Evolutionary conservation across 2,888 invertebrate species (phyloP), one percentile per base, ranked within the genome.

Genomic region (Chydorus sphaericus): DNA sequence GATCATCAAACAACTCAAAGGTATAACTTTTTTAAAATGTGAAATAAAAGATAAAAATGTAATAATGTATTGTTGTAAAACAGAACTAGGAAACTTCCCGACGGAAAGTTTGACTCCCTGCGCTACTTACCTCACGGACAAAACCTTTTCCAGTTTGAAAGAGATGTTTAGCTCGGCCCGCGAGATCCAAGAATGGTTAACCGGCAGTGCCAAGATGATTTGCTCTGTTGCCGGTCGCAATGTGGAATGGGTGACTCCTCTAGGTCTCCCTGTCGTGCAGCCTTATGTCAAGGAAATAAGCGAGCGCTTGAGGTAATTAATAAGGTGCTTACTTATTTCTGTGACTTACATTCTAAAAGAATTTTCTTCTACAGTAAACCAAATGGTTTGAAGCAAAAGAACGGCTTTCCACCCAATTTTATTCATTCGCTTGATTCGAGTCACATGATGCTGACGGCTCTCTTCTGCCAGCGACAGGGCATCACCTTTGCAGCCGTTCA

Each of bases 391-490:
- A 90, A 90, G 69, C 90, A 91, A 67, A 88, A 85, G 69, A 97
- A 97, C 75, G 98, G 94, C 39, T 98, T 98, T 74, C 91, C 98
- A 18, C 98, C 98, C 1, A 99, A 99, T 75, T 98, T 90, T 73
- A 87, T 99, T 67, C 98, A 99, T 73, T 97, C 97, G 30, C 75
- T 99, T 67, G 98, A 99, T 74, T 93, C 97, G 54, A 82, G 85
- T 66, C 98, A 99, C 73, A 99, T 99, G 98, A 97, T 98, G 96
- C 77, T 99, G 60, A 99, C 98, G 2, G 86, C 94, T 8, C 74
- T 99, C 63, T 76, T 83, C 71, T 89, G 90, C 66, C 85, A 86
- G 70, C 77, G 83, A 30, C 74, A 74, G 6, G 90, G 84, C 1
- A 75, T 96, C 55, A 85, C 89, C 44, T 99, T 92, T 74, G 88